Evolutionary conservation across 2,113 vertebrate genomes (phyloP).

Genomic region (Helogale parvula): DNA sequence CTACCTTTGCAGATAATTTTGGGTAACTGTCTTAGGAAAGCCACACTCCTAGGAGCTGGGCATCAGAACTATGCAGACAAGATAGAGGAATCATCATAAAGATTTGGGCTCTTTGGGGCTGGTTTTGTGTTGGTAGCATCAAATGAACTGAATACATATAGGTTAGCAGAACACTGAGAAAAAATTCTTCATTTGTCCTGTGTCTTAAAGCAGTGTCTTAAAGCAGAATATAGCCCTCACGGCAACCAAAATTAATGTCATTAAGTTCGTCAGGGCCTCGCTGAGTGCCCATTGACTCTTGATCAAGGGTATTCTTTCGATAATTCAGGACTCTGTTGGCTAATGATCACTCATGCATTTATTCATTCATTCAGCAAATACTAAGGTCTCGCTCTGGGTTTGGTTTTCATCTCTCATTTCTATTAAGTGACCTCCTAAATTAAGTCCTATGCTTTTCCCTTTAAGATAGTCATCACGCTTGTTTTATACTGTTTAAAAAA

Average conservation of each 20-base stretch:
- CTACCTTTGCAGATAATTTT: not conserved
- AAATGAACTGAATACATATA: not conserved
- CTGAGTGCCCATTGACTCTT: not conserved
- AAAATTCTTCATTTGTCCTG: not conserved
- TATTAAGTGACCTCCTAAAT: not conserved
- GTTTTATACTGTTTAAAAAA: not conserved
- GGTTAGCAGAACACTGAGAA: not conserved
- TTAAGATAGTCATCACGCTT: not conserved
- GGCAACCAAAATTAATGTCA: not conserved
- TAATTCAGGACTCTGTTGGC: not conserved
- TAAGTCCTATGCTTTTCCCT: not conserved
- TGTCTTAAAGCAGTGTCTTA: not conserved
- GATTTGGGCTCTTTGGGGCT: not conserved
- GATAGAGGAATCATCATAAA: not conserved
- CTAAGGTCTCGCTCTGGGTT: not conserved
- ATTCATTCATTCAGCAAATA: not conserved
- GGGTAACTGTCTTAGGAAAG: not conserved
- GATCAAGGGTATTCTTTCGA: not conserved
- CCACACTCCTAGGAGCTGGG: not conserved
- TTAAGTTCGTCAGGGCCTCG: not conserved
- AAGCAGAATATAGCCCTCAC: not conserved
- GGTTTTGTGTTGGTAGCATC: not conserved
- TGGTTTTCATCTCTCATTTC: not conserved
- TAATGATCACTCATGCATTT: not conserved
- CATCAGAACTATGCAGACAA: not conserved